phyloP scores from a whole-genome alignment of 2,113 vertebrate species.

The Rhinolophus sinicus region DNA sequence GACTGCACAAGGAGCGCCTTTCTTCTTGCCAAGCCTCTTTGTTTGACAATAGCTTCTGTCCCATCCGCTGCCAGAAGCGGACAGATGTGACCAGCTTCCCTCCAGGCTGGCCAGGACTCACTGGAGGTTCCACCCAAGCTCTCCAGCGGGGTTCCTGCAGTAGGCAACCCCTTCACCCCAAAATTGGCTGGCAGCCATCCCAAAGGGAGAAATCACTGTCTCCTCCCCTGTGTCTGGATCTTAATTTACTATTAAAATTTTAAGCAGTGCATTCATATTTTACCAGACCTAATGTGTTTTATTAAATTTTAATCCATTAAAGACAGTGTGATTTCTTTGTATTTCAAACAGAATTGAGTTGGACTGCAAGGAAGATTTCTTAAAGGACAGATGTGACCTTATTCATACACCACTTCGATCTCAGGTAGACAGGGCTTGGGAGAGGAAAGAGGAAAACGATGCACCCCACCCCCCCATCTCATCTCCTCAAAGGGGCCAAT shows the following conservation, averaged over 20 bases:
- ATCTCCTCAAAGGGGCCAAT: background rate
- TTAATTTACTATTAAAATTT: slow-evolving; percentile 96
- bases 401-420: background rate
- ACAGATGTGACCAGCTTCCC: slow-evolving; percentile 64
- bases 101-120: slow-evolving; percentile 48
- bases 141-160: accelerated
- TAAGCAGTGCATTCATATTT: slow-evolving; percentile 96
- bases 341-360: slow-evolving; percentile 65
- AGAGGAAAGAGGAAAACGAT: background rate
- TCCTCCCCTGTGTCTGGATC: slow-evolving; percentile 88
- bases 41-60: slow-evolving; percentile 54
- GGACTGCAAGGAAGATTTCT: slow-evolving; percentile 47
- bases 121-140: slow-evolving; percentile 37
- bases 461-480: too few species aligned
- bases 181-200: slow-evolving; percentile 85
- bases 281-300: slow-evolving; percentile 92
- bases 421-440: background rate
- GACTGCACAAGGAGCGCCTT: background rate
- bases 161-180: slow-evolving; percentile 67
- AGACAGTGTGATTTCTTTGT: slow-evolving; percentile 72
- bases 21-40: slow-evolving; percentile 48
- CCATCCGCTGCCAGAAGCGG: background rate
- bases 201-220: slow-evolving; percentile 87
- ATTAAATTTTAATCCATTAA: slow-evolving; percentile 94
- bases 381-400: slow-evolving; percentile 30